These are phyloP conservation scores for Formica exsecta DNA, from an alignment of 1,140 invertebrate species.

Conservation along the genomic window DNA sequence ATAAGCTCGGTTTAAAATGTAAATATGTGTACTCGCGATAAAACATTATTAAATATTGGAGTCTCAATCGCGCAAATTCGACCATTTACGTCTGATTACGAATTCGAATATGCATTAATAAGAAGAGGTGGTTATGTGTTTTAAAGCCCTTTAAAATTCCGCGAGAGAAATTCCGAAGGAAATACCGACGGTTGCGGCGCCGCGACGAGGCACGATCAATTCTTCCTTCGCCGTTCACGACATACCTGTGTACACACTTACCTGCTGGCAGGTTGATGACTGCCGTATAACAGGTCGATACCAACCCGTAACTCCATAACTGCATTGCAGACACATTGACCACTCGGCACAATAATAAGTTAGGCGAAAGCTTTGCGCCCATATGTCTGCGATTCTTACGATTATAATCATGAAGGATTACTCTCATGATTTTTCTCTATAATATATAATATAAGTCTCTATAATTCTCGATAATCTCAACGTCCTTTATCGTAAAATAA, in stretches of 20 bases:
- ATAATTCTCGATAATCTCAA: neutral
- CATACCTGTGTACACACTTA: conserved; percentile 74
- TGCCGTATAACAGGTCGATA: conserved; percentile 83
- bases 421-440: neutral
- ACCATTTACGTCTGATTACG: neutral
- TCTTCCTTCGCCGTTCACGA: conserved; percentile 62
- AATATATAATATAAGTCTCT: neutral
- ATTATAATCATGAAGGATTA: neutral
- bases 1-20: neutral
- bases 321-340: conserved; percentile 80
- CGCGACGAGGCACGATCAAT: conserved; percentile 72
- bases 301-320: conserved; percentile 80
- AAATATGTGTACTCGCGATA: neutral
- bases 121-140: conserved; percentile 1
- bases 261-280: conserved; percentile 79
- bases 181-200: conserved; percentile 34
- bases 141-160: conserved; percentile 25
- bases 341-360: conserved; percentile 57
- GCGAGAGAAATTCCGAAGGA: conserved; percentile 44
- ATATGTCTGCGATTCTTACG: conserved; percentile 20
- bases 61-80: neutral
- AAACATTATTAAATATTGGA: neutral
- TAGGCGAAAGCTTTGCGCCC: conserved; percentile 34
- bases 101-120: conserved; percentile 26
- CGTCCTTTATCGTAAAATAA: conserved; percentile 21